Evolutionary conservation across 2,888 invertebrate genomes (phyloP), one percentile per base, ranked within the genome.

Genomic region (Dryocosmus kuriphilus): DNA sequence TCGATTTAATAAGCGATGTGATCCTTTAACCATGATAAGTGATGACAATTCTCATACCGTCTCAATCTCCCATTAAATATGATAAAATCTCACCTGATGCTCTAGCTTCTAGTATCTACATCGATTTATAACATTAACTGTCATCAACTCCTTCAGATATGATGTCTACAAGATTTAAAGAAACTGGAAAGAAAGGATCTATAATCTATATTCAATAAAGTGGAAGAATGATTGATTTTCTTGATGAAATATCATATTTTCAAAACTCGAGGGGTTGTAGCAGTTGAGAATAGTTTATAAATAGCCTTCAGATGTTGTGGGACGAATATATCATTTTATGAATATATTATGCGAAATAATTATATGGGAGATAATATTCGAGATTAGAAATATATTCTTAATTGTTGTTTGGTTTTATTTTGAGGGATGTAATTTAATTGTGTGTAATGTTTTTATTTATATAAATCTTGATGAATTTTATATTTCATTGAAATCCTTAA

Each of bases 71-170:
- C 19, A 35, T 62, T 62, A 32, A 62, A 62, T 62, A 32, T 3
- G 62, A 62, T 62, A n/a, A 62, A 7, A 62, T 62, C 62, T 62
- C n/a, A 9, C 9, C 62, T 19, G 62, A 32, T 35, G n/a, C 35
- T 62, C n/a, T 8, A 35, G 19, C 62, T 32, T 35, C 4, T n/a
- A n/a, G n/a, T n/a, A n/a, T n/a, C n/a, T n/a, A n/a, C 62, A 62
- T 32, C 62, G n/a, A n/a, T 35, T 62, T 62, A 62, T 35, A 35
- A 19, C 2, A 8, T 1, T 62, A 30, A 62, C 62, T 62, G n/a
- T 62, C 35, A 62, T 32, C 30, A 19, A 6, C 35, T 62, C 9
- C 30, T 27, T 24, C 57, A 9, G 32, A 62, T 19, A n/a, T 35
- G n/a, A n/a, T 62, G 32, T 30, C 14, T 30, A 30, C 27, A 32